Percentiles rank a stretch among this genome's conserved stretches.
phyloP scores from a whole-genome alignment of 1,140 invertebrate genomes.

The Drosophila azteca region DNA sequence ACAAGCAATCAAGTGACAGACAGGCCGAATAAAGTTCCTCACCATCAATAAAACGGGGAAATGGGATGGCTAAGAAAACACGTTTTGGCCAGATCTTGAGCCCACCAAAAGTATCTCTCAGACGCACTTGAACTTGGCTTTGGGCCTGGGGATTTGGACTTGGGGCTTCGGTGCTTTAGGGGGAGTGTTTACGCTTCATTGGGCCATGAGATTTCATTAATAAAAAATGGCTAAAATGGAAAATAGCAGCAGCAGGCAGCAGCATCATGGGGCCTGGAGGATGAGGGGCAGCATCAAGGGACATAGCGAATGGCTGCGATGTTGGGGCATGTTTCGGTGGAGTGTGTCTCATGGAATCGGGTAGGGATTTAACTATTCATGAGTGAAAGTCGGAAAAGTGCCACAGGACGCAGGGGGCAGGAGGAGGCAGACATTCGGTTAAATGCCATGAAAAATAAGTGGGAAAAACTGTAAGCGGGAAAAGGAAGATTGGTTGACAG shows the following conservation, averaged over 20 bases:
- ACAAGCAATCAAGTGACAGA: constrained; percentile 54
- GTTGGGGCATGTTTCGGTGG: too few species aligned
- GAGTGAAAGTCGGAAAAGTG: constrained; percentile 60
- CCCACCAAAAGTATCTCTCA: constrained; percentile 24
- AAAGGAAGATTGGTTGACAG: too few species aligned
- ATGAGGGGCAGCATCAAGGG: not conserved
- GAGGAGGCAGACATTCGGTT: constrained; percentile 23
- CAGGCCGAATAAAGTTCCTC: constrained; percentile 41
- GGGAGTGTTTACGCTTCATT: constrained; percentile 74
- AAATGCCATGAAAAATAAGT: constrained; percentile 51
- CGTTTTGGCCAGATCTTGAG: constrained; percentile 54
- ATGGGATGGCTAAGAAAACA: constrained; percentile 38
- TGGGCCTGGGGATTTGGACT: not conserved
- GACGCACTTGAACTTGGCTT: constrained; percentile 57
- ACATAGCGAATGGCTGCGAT: not conserved
- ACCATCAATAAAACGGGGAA: constrained; percentile 50
- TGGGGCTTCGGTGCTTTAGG: too few species aligned
- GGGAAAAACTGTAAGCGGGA: not conserved
- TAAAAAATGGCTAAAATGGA: constrained; percentile 77
- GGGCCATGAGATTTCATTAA: constrained; percentile 81
- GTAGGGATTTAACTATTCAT: constrained; percentile 76
- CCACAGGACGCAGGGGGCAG: constrained; percentile 4
- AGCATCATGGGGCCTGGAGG: not conserved
- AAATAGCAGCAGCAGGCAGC: constrained; percentile 40
- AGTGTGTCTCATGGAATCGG: constrained; percentile 18